These are phyloP conservation scores for Cervus canadensis DNA, from an alignment of 2,113 vertebrate genomes.

Conservation along the genomic window DNA sequence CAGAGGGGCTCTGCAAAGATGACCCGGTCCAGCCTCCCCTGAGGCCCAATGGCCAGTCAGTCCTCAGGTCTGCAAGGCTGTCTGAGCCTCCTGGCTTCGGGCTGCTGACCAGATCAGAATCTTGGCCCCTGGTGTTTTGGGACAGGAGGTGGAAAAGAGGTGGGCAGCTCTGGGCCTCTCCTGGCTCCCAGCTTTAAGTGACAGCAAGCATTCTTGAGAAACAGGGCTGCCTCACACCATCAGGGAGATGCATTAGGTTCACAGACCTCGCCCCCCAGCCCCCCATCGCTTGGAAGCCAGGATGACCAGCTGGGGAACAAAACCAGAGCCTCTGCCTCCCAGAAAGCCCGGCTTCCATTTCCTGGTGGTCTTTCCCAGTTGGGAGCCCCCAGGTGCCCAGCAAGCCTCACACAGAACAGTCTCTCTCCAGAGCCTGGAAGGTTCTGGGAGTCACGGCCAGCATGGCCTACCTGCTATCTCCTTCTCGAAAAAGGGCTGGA, in stretches of 20 bases:
- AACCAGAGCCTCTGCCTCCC: neutral
- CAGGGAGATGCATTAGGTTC: neutral
- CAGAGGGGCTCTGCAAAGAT: neutral
- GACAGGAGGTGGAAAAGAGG: neutral
- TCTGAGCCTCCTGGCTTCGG: neutral
- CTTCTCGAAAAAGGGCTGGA: conserved; percentile 84
- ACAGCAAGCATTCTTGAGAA: neutral
- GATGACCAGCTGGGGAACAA: too few species aligned
- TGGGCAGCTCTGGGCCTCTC: neutral
- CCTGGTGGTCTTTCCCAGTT: fast-evolving
- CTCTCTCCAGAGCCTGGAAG: neutral
- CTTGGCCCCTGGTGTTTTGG: neutral
- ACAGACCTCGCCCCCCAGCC: neutral
- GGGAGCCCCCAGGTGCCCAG: neutral
- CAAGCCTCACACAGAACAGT: fast-evolving
- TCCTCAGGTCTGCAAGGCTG: neutral
- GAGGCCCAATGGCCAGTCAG: fast-evolving
- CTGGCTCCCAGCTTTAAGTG: neutral
- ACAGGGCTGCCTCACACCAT: neutral
- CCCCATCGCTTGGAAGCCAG: neutral
- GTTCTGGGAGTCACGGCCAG: neutral
- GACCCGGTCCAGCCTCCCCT: neutral
- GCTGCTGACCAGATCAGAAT: too few species aligned
- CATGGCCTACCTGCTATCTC: conserved; percentile 80
- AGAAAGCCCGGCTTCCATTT: neutral